Evolutionary conservation across 2,797 vertebrate species (phyloP).

Genomic region (Gastrophryne carolinensis): DNA sequence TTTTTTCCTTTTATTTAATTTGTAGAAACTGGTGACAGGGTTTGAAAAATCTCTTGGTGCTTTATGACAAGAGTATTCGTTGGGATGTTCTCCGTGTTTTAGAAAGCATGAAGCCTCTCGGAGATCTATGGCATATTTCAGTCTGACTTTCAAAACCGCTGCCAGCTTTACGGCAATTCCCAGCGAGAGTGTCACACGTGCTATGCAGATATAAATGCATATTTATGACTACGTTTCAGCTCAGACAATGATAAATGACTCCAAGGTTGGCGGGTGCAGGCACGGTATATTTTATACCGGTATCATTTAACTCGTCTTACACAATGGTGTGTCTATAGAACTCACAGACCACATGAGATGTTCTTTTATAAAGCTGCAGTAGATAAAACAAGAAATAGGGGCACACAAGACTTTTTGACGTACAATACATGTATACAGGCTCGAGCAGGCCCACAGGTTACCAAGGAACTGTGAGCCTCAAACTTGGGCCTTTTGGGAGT

Average conservation of each 20-base stretch:
- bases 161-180: conserved; percentile 16
- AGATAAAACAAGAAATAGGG: too few species aligned
- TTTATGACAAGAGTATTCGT: neutral
- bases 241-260: conserved; percentile 38
- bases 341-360: too few species aligned
- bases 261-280: too few species aligned
- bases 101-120: conserved; percentile 8
- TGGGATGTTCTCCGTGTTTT: neutral
- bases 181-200: conserved; percentile 34
- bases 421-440: too few species aligned
- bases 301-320: too few species aligned
- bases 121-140: neutral
- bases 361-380: too few species aligned
- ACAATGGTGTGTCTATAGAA: too few species aligned
- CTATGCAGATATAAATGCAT: conserved; percentile 31
- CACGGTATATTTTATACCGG: too few species aligned
- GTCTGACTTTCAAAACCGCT: conserved; percentile 24
- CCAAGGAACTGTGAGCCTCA: too few species aligned
- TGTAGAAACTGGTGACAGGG: neutral
- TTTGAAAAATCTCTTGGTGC: neutral
- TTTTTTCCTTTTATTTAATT: neutral
- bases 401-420: too few species aligned
- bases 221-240: conserved; percentile 30
- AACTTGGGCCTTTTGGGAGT: too few species aligned
- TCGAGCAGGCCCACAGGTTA: too few species aligned